Conservation (phyloP, 2,888 invertebrate genomes). For the Agrilus mali region DNA sequence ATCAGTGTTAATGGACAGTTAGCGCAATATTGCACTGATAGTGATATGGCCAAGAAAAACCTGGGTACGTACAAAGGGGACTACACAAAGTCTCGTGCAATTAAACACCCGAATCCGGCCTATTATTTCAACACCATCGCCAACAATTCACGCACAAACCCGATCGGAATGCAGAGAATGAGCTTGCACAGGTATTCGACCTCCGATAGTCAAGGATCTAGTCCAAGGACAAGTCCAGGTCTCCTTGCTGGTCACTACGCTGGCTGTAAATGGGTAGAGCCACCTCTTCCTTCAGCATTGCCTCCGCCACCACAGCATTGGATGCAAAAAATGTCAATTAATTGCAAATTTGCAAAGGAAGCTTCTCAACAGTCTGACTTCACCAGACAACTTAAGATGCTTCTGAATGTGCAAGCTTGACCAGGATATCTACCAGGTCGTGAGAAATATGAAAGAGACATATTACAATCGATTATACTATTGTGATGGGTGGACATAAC, state of each 20-base stretch:
- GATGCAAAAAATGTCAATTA: slow-evolving; percentile 50
- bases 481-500: slow-evolving; percentile 25
- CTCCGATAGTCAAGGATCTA: slow-evolving; percentile 9
- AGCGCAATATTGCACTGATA: slow-evolving; percentile 7
- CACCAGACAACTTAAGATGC: slow-evolving; percentile 30
- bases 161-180: slow-evolving; percentile 11
- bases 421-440: slow-evolving; percentile 17
- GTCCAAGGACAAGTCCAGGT: slow-evolving; percentile 28
- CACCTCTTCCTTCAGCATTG: slow-evolving; percentile 58
- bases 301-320: slow-evolving; percentile 63
- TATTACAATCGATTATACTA: slow-evolving; percentile 26
- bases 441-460: slow-evolving; percentile 21
- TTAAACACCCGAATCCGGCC: slow-evolving; percentile 14
- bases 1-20: not conserved
- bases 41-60: slow-evolving; percentile 27
- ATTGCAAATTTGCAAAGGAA: slow-evolving; percentile 30
- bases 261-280: slow-evolving; percentile 56
- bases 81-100: slow-evolving; percentile 10
- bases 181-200: slow-evolving; percentile 17
- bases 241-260: slow-evolving; percentile 42
- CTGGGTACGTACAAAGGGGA: slow-evolving; percentile 18
- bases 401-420: slow-evolving; percentile 36
- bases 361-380: slow-evolving; percentile 21
- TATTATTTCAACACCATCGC: slow-evolving; percentile 15
- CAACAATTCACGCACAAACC: slow-evolving; percentile 12